A percentile compares a stretch with the other conserved stretches of the same genome.
phyloP scores from a whole-genome alignment of 2,888 invertebrate genomes.

The Machimus atricapillus region DNA sequence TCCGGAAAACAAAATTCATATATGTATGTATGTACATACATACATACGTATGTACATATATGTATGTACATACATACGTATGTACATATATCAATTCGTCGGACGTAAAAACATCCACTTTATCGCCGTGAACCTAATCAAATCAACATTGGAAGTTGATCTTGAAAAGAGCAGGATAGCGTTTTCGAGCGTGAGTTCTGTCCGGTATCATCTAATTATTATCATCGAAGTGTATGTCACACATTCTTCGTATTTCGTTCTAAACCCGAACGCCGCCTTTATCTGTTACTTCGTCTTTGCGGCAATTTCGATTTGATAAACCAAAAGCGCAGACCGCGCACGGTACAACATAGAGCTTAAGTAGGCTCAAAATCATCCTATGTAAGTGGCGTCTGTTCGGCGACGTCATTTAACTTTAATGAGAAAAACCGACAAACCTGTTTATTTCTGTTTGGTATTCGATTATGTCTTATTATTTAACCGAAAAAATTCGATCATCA shows the following conservation, averaged over 20 bases:
- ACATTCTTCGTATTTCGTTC: background rate
- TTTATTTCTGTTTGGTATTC: background rate
- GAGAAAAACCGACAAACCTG: constrained; percentile 10
- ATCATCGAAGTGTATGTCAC: background rate
- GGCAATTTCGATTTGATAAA: constrained; percentile 14
- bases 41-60: too few relatives aligned
- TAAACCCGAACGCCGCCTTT: background rate
- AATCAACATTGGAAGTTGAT: constrained; percentile 23
- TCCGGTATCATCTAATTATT: background rate
- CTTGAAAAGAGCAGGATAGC: background rate
- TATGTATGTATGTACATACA: too few relatives aligned
- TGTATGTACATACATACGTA: too few relatives aligned
- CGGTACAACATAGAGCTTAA: background rate
- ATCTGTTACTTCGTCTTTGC: background rate
- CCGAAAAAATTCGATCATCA: background rate
- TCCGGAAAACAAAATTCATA: background rate
- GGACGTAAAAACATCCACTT: background rate
- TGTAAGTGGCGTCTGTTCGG: constrained; percentile 13
- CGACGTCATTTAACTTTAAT: constrained; percentile 13
- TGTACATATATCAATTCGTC: background rate
- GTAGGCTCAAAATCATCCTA: background rate
- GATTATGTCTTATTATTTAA: constrained; percentile 7
- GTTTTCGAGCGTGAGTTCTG: background rate
- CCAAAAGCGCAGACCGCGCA: background rate
- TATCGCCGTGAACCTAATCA: background rate